Base-by-base conservation (phyloP, 1,140 invertebrate genomes). In the Drosophila guanche region DNA sequence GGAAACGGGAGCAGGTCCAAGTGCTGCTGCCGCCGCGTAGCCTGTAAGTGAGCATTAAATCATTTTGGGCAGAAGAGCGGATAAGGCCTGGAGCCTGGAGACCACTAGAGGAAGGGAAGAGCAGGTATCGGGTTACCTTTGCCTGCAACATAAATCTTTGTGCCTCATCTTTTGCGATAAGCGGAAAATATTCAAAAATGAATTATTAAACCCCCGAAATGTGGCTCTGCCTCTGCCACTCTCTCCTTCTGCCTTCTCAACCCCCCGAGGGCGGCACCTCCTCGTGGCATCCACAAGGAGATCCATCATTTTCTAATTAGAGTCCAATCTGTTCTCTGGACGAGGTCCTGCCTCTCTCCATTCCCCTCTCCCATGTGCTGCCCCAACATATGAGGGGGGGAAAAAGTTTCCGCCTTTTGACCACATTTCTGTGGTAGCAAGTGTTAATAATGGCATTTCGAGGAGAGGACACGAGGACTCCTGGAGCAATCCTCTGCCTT, bases 271-370 rank as follows among this genome's bases (percentile, higher is more conserved):
- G 22, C 14, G 10, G 20, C 22, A 25, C 14, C 27, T 25, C 55
- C 47, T 22, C 45, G 27, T 33, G 42, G 43, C 43, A 45, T 47
- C 59, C 55, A 70, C 56, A 66, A 56, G 79, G 33, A 72, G 60
- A 85, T 85, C 70, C 81, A 85, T 85, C 81, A 85, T 88, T 88
- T 70, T 61, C 67, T 88, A 85, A 85, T 85, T 85, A 85, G 83
- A 81, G 76, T 47, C 66, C 67, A 55, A 55, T 66, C 62, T 66
- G 46, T 33, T 59, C 10, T 47, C 8, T 20, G n/a, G 41, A 20
- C 20, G 23, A 37, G 33, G 33, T 37, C 33, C 33, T 37, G 33
- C 33, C 33, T 12, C 33, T 2, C 27, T 29, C 27, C 6, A 3
- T 7, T 10, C 33, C 33, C 33, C 33, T 51, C 52, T 8, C 14